A percentile compares a stretch with the other conserved stretches of the same genome.
phyloP scores from a whole-genome alignment of 1,140 invertebrate genomes.

The Trichonephila clavipes region DNA sequence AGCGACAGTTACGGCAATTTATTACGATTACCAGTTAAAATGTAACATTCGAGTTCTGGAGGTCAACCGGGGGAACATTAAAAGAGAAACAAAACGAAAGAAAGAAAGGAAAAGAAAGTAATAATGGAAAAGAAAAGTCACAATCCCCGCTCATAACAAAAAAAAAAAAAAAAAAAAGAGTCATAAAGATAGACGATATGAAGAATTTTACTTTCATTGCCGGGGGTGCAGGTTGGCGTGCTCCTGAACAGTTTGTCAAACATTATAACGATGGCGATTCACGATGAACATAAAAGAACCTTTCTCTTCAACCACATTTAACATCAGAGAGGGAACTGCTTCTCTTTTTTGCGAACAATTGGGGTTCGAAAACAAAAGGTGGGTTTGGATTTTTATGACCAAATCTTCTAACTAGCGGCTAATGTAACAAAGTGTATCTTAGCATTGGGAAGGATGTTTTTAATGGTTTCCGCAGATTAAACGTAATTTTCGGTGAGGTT shows the following conservation, averaged over 20 bases:
- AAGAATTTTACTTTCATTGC: slow-evolving; percentile 54
- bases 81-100: not conserved
- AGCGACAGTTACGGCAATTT: slow-evolving; percentile 38
- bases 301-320: slow-evolving; percentile 19
- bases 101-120: not conserved
- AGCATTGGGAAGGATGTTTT: not conserved
- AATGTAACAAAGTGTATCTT: slow-evolving; percentile 53
- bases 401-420: slow-evolving; percentile 50
- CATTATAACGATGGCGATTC: slow-evolving; percentile 39
- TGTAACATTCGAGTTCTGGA: slow-evolving; percentile 6
- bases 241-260: slow-evolving; percentile 54
- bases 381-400: slow-evolving; percentile 41
- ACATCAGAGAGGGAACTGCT: not conserved
- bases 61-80: not conserved
- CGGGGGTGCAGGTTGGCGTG: slow-evolving; percentile 40
- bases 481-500: slow-evolving; percentile 16
- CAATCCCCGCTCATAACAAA: not conserved
- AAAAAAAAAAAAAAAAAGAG: slow-evolving; percentile 15
- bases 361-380: slow-evolving; percentile 28
- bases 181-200: slow-evolving; percentile 52
- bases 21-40: slow-evolving; percentile 25
- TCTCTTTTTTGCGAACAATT: not conserved
- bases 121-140: not conserved
- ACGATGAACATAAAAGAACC: slow-evolving; percentile 13
- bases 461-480: slow-evolving; percentile 62